These are phyloP conservation scores for Clitarchus hookeri DNA, from an alignment of 2,888 invertebrate genomes.

Conservation along the genomic window DNA sequence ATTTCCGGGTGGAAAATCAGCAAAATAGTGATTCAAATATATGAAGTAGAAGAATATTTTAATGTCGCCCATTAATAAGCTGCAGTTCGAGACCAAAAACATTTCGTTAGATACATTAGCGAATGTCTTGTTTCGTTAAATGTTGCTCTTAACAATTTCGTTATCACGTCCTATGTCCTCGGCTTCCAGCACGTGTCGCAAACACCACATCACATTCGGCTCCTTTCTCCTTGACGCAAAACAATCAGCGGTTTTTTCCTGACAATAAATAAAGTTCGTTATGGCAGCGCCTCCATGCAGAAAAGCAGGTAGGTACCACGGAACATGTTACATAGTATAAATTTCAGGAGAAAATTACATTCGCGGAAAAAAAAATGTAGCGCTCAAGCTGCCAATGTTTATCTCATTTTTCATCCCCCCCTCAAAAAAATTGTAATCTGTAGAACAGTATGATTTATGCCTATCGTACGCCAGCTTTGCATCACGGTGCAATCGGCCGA, in stretches of 20 bases:
- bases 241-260: not conserved
- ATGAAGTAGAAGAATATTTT: too few species aligned
- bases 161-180: too few species aligned
- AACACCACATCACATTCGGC: not conserved
- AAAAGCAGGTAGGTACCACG: not conserved
- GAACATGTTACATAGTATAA: slow-evolving; percentile 5
- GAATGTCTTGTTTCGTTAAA: too few species aligned
- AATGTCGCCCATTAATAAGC: too few species aligned
- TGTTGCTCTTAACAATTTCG: too few species aligned
- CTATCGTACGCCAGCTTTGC: slow-evolving; percentile 6
- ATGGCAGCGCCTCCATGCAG: not conserved
- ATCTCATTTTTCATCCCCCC: slow-evolving; percentile 6
- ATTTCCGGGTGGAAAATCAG: too few species aligned
- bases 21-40: too few species aligned
- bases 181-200: too few species aligned
- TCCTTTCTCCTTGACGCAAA: not conserved
- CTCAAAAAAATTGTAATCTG: not conserved
- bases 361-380: not conserved
- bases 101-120: too few species aligned
- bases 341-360: slow-evolving; percentile 14
- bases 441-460: slow-evolving; percentile 2
- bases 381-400: not conserved
- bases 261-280: not conserved
- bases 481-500: not conserved
- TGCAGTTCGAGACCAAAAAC: too few species aligned